Base-by-base conservation (phyloP, 2,888 invertebrate species). In the Ptilodon capucinus region DNA sequence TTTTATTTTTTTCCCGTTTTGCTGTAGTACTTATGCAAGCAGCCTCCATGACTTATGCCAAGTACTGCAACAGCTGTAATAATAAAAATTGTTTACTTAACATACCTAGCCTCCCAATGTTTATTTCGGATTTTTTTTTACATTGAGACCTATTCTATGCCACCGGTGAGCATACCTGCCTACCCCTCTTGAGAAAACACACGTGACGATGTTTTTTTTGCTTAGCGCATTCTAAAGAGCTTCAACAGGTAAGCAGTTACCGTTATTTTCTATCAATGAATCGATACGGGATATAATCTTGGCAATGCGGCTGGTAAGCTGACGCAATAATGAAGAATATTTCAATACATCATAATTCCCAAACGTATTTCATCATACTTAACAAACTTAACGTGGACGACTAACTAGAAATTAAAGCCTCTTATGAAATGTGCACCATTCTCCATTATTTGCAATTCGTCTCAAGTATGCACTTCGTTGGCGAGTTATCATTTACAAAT, bases 401-500 rank as follows among this genome's bases (percentile, higher is more conserved):
- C 13, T 7, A n/a, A n/a, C n/a, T n/a, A n/a, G 6, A 8, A 8
- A 14, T 17, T 35, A 38, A 38, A 38, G 19, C 38, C 19, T 38
- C 19, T 38, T 38, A 19, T n/a, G 3, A 35, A 35, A 7, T 11
- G 25, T 28, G n/a, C 4, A 28, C 7, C 3, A 28, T 8, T 23
- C n/a, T n/a, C n/a, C n/a, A n/a, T 28, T 28, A 28, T n/a, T n/a
- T 2, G 5, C 21, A 7, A 2, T 28, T 28, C 44, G 25, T 43
- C 49, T 52, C 35, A 43, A 44, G 40, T 55, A 44, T 54, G 47
- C 43, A 34, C 34, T 47, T 32, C 28, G 21, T 36, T 42, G 16
- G 30, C 38, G 42, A 40, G 18, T 16, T 54, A 58, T 51, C 52
- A 34, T 61, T 63, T 56, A 54, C 51, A 59, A 54, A 62, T 48